Evolutionary conservation across 2,888 invertebrate species (phyloP).

Genomic region (Drosophila ezoana): DNA sequence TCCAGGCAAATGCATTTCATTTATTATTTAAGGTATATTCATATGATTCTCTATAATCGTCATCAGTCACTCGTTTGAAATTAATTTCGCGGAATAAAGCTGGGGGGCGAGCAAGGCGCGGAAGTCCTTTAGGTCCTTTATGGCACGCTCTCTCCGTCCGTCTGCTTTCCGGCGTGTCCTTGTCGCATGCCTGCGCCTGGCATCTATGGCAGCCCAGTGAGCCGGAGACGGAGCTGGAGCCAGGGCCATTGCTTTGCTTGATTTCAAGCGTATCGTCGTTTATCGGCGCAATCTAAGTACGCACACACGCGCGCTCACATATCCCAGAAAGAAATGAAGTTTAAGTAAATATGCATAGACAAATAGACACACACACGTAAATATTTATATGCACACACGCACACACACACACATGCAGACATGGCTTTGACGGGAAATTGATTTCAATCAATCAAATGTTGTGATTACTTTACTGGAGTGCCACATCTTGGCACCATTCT

Average conservation of each 20-base stretch:
- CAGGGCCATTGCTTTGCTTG: slow-evolving; percentile 41
- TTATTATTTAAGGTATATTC: slow-evolving; percentile 55
- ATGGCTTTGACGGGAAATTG: slow-evolving; percentile 83
- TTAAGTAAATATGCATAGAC: slow-evolving; percentile 71
- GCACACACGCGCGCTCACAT: slow-evolving; percentile 2
- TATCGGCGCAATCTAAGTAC: slow-evolving; percentile 50
- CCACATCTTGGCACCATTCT: slow-evolving; percentile 54
- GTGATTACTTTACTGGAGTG: slow-evolving; percentile 79
- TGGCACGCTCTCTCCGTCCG: background rate
- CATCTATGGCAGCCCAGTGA: slow-evolving; percentile 33
- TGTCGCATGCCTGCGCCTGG: slow-evolving; percentile 55
- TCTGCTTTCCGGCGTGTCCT: slow-evolving; percentile 17
- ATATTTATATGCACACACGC: slow-evolving; percentile 14
- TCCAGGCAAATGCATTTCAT: slow-evolving; percentile 59
- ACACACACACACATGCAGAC: slow-evolving; percentile 17
- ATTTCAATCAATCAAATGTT: slow-evolving; percentile 84
- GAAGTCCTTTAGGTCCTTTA: background rate
- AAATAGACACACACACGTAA: slow-evolving; percentile 33
- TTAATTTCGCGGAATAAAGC: slow-evolving; percentile 73
- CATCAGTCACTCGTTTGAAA: slow-evolving; percentile 70
- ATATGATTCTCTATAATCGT: slow-evolving; percentile 45
- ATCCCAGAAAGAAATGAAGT: slow-evolving; percentile 51
- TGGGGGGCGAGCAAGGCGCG: slow-evolving; percentile 4
- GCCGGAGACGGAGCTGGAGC: slow-evolving; percentile 6
- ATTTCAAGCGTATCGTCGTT: slow-evolving; percentile 68